phyloP scores from a whole-genome alignment of 1,140 invertebrate genomes.

The Stratiolaelaps scimitus region DNA sequence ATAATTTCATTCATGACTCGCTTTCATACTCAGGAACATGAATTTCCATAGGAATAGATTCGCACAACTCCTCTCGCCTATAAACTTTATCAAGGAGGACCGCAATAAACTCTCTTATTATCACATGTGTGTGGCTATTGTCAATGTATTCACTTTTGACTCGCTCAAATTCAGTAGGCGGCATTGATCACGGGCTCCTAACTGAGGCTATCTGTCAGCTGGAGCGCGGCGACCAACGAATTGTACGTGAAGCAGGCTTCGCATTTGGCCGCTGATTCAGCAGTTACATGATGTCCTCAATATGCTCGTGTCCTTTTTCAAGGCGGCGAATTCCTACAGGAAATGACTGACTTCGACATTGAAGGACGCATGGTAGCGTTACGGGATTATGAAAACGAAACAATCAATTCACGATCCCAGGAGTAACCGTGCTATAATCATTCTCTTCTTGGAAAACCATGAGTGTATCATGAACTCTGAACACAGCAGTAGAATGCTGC shows the following conservation, averaged over 20 bases:
- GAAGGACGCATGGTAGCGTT: not conserved
- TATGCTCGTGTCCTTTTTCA: not conserved
- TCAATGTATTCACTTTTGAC: not conserved
- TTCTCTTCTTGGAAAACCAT: too few relatives aligned
- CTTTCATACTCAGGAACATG: too few relatives aligned
- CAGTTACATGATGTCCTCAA: not conserved
- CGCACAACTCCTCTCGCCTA: too few relatives aligned
- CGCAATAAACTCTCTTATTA: constrained; percentile 5
- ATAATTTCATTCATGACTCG: too few relatives aligned
- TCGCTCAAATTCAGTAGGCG: constrained; percentile 8
- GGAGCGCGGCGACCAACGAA: not conserved
- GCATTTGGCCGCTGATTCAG: constrained; percentile 1
- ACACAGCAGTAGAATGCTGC: too few relatives aligned
- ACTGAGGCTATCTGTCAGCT: not conserved
- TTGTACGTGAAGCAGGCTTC: not conserved
- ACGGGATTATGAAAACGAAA: too few relatives aligned
- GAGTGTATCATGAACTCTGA: too few relatives aligned
- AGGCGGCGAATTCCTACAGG: constrained; percentile 15
- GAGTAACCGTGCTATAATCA: too few relatives aligned
- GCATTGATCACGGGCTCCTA: not conserved
- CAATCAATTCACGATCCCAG: too few relatives aligned
- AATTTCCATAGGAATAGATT: too few relatives aligned
- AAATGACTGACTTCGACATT: constrained; percentile 5
- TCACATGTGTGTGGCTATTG: constrained; percentile 2
- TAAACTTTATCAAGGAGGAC: constrained; percentile 1